Evolutionary conservation across 2,888 invertebrate genomes (phyloP).

Genomic region (Xanthostigma xanthostigma): DNA sequence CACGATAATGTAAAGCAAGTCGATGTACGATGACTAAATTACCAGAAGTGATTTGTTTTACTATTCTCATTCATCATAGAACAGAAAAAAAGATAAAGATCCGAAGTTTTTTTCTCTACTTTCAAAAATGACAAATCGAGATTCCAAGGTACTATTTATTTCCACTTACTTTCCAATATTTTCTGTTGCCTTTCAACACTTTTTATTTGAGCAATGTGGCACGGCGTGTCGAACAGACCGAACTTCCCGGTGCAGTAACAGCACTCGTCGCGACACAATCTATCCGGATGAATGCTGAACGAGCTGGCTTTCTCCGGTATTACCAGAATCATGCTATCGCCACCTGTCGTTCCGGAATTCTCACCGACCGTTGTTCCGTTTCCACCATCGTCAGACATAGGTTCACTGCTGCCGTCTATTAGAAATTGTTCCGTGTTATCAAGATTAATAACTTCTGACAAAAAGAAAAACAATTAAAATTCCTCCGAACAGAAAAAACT

Average conservation of each 20-base stretch:
- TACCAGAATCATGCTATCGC: constrained; percentile 47
- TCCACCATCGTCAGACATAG: constrained; percentile 27
- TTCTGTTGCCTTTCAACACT: constrained; percentile 67
- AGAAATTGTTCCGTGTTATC: background rate
- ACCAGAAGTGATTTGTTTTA: no score
- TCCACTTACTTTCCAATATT: constrained; percentile 52
- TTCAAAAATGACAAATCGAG: background rate
- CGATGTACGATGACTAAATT: no score
- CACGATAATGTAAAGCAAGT: no score
- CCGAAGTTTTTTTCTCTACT: background rate
- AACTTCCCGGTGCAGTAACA: constrained; percentile 80
- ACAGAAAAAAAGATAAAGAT: no score
- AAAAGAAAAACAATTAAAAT: background rate
- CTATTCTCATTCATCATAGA: no score
- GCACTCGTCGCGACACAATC: constrained; percentile 72
- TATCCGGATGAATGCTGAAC: constrained; percentile 71
- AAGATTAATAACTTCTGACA: background rate
- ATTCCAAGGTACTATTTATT: background rate
- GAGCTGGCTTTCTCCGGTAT: constrained; percentile 81
- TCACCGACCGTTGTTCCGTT: constrained; percentile 23
- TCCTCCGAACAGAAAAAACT: background rate
- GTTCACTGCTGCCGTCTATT: constrained; percentile 30
- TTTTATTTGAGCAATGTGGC: constrained; percentile 76
- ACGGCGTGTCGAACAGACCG: constrained; percentile 72
- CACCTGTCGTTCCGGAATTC: constrained; percentile 26